These are phyloP conservation scores for Chrysolina americana DNA, from an alignment of 2,888 invertebrate genomes.

Conservation along the genomic window DNA sequence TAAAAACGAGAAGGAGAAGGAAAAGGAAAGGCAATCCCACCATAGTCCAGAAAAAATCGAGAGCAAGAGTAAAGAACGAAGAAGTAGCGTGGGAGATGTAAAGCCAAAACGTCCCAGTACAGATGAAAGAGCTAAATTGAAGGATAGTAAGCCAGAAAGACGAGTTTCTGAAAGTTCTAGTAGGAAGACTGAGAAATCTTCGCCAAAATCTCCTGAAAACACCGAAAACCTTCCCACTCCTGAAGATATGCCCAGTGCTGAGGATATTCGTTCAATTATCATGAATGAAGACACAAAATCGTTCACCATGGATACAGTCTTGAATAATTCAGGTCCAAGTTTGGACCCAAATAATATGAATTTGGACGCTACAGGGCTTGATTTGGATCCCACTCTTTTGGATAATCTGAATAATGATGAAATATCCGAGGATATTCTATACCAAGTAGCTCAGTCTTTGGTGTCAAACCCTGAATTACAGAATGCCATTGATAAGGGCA, in stretches of 20 bases:
- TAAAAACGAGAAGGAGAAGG: constrained; percentile 50
- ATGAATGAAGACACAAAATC: constrained; percentile 65
- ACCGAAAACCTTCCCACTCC: constrained; percentile 13
- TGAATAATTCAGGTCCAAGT: constrained; percentile 44
- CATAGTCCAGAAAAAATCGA: constrained; percentile 48
- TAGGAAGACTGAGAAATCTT: constrained; percentile 29
- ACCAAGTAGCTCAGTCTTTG: constrained; percentile 80
- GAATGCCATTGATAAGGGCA: constrained; percentile 79
- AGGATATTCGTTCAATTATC: constrained; percentile 65
- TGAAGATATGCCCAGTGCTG: constrained; percentile 53
- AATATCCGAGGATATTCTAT: constrained; percentile 79
- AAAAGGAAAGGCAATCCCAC: constrained; percentile 43
- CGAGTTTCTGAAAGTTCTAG: constrained; percentile 21
- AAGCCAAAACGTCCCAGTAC: constrained; percentile 56
- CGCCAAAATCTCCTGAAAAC: constrained; percentile 28
- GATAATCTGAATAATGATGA: constrained; percentile 77
- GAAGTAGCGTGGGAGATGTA: constrained; percentile 38
- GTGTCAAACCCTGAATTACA: constrained; percentile 79
- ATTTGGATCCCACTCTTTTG: constrained; percentile 74
- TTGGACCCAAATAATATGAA: constrained; percentile 66
- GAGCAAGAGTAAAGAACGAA: constrained; percentile 40
- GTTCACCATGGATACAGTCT: constrained; percentile 54
- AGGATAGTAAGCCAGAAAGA: constrained; percentile 36
- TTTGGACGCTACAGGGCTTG: constrained; percentile 73
- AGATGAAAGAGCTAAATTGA: constrained; percentile 49